Base-by-base conservation (phyloP, 2,113 vertebrate genomes). In the Hippocampus guttulatus region DNA sequence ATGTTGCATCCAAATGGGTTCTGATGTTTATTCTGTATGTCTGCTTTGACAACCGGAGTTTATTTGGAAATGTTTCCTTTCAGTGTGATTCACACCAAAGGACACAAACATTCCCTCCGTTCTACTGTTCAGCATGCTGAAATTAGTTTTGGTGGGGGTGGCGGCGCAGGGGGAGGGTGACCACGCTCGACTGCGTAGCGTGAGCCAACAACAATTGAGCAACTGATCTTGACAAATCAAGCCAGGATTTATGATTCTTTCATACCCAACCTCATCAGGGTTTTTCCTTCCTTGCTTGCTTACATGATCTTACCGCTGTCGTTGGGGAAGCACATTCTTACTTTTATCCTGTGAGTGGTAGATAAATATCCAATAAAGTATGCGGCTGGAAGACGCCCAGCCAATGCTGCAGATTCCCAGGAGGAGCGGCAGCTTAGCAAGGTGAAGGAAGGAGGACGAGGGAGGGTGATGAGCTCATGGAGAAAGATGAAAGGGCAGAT, bases 321-420 rank as follows among this genome's bases (percentile, higher is more conserved):
- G 75, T 85, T 64, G 77, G 55, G 55, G 77, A 47, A 76, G 69
- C 40, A n/a, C 30, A 68, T 38, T 75, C 51, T 72, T 68, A 38
- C 78, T 75, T 71, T 82, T 67, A 71, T 54, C 60, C 69, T 66
- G 41, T 70, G 77, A 81, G 82, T 74, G 76, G 33, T 43, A 84
- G 77, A 84, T 77, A 76, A 81, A 75, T 71, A 63, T 85, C 73
- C 80, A 82, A 88, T 83, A 83, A 87, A 85, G 71, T 57, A 45
- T 64, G 1, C 75, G 47, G 80, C 84, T 88, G 75, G 83, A 75
- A 79, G 70, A 82, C 45, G 67, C 71, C 58, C 68, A 47, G 70
- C 55, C 30, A 64, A 63, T 74, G 75, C 66, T 69, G 15, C 65
- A 60, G 55, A 75, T 83, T 73, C 68, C 52, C 73, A 64, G 62